Evolutionary conservation across 2,888 invertebrate species (phyloP), one percentile per base, ranked within the genome.

Genomic region (Seira musarum): DNA sequence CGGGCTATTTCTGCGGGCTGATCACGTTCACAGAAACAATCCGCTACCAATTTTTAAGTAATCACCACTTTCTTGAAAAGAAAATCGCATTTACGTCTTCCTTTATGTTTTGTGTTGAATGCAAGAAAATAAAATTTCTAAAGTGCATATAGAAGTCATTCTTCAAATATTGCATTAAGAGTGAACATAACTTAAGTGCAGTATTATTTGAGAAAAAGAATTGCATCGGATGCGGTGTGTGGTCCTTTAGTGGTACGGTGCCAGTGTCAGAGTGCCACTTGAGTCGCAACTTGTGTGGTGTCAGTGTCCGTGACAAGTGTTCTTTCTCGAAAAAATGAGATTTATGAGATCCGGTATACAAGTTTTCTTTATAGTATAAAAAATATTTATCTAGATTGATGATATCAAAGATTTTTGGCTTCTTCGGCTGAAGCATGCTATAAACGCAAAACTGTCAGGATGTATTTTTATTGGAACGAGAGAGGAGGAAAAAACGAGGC

Each of bases 271-370:
- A n/a, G n/a, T n/a, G n/a, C n/a, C n/a, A n/a, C n/a, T n/a, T 63
- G 19, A 63, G 10, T 67, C 17, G 21, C 13, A n/a, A 67, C 65
- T 19, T 6, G 63, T 63, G 63, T 64, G 53, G 65, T 73, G 73
- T 65, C 73, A 73, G 21, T 73, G 65, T 73, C 73, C 73, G 66
- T 74, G 73, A 63, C 72, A 65, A 19, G 64, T 66, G 57, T 65
- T 66, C 66, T 66, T 60, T n/a, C n/a, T n/a, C n/a, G n/a, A 40
- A 57, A 57, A 68, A 24, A 74, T 24, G 72, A 66, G 73, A 74
- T 74, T 74, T 74, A 74, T 74, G 66, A 60, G 60, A 5, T 10
- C 21, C 25, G 24, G 60, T 17, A n/a, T 53, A 13, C 24, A 68
- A 68, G 68, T 68, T 68, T 68, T 68, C 53, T 68, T 65, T 19